Evolutionary conservation across 1,140 invertebrate species (phyloP).

Genomic region (Drosophila kohkoa): DNA sequence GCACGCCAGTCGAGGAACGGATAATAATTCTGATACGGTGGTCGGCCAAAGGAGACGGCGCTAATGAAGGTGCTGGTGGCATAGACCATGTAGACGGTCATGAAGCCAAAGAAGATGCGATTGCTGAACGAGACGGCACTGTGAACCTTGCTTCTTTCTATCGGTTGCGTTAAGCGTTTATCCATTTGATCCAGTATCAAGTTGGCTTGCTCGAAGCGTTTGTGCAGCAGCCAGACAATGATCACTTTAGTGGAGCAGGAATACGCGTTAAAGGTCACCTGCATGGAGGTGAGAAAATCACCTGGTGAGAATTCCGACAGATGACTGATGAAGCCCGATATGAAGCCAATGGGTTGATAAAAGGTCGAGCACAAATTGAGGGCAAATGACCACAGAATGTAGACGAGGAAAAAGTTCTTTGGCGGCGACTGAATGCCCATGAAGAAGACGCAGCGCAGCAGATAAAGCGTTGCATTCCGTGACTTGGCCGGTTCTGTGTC

Average conservation of each 20-base stretch:
- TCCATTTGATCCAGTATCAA: constrained; percentile 66
- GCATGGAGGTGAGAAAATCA: constrained; percentile 69
- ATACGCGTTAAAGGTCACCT: constrained; percentile 70
- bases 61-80: constrained; percentile 65
- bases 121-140: constrained; percentile 55
- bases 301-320: constrained; percentile 63
- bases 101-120: constrained; percentile 67
- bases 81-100: constrained; percentile 65
- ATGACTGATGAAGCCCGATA: constrained; percentile 61
- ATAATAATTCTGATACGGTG: constrained; percentile 72
- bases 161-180: constrained; percentile 28
- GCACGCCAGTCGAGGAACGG: constrained; percentile 62
- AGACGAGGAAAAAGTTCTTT: constrained; percentile 43
- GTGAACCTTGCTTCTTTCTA: constrained; percentile 48
- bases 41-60: constrained; percentile 48
- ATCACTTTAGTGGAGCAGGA: constrained; percentile 68
- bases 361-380: constrained; percentile 64
- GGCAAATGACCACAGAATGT: constrained; percentile 59
- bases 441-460: constrained; percentile 61
- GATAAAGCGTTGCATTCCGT: constrained; percentile 56
- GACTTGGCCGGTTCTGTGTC: constrained; percentile 41
- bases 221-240: constrained; percentile 62
- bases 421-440: constrained; percentile 68
- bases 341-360: constrained; percentile 68
- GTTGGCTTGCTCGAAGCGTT: constrained; percentile 57